Evolutionary conservation across 1,140 invertebrate genomes (phyloP), one percentile per base, ranked within the genome.

Genomic region (Agrypnia vestita): DNA sequence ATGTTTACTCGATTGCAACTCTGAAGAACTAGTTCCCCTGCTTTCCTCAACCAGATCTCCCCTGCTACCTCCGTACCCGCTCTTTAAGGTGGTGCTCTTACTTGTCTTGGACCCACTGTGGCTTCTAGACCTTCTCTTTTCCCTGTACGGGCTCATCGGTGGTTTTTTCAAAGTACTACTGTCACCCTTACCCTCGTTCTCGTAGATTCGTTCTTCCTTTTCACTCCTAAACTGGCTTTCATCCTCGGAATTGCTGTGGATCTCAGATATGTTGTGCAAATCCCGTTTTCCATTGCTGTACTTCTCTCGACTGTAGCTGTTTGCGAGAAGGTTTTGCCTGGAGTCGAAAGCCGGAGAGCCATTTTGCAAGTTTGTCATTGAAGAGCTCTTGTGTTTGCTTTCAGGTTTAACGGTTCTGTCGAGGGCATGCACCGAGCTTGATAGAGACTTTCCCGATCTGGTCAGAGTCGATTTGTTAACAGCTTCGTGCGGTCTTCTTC

Each of bases 201-300:
- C 55, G 13, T 77, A 71, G 9, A 72, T 53, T 13, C 21, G 69
- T 80, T 73, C 80, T 13, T 76, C 56, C 17, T 59, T 69, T 75
- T 35, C 85, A 56, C 86, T 86, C 43, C 85, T 86, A 55, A 88
- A 84, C 35, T 87, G 86, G 76, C 86, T 89, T 59, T 88, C 88
- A 15, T 79, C 87, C 79, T 88, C 87, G 9, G 86, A 88, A 84
- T 88, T 91, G 82, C 87, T 89, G 46, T 87, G 86, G 7, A 88
- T 91, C 85, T 92, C 88, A 6, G 91, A 89, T 84, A 91, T 89
- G 85, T 92, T 91, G 67, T 92, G 89, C 25, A 92, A 86, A 85
- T 92, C 89, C 77, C 89, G 85, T 64, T 89, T 90, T 51, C 89
- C 88, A 79, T 84, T 84, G n/a, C 78, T 76, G 17, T 80, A 82